Evolutionary conservation across 2,797 vertebrate species (phyloP).

Genomic region (Nyctalus aviator): DNA sequence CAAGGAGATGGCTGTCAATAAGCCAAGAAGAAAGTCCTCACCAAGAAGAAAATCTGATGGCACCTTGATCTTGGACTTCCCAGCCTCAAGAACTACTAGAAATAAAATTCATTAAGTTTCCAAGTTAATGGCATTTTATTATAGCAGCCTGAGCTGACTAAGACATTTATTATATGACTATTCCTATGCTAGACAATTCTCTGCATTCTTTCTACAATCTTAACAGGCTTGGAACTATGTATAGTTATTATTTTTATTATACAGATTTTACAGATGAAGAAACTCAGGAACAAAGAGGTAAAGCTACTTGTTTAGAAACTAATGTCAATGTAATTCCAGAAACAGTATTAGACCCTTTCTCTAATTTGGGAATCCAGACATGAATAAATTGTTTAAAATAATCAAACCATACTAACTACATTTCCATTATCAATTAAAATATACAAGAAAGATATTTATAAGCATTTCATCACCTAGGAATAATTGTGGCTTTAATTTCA

Average conservation of each 20-base stretch:
- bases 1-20: neutral
- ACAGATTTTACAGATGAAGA: neutral
- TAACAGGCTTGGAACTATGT: neutral
- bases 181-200: neutral
- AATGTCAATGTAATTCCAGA: neutral
- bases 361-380: neutral
- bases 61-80: neutral
- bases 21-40: neutral
- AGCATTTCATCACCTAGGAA: neutral
- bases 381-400: neutral
- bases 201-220: constrained; percentile 18
- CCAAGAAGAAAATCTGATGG: neutral
- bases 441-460: neutral
- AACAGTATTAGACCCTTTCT: neutral
- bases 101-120: neutral
- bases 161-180: neutral
- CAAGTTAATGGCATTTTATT: neutral
- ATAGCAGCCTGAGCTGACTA: neutral
- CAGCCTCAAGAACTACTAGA: neutral
- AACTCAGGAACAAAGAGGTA: neutral
- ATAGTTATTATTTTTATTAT: neutral
- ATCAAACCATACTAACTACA: neutral
- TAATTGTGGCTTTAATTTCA: constrained; percentile 2
- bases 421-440: neutral
- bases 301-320: constrained; percentile 27